Conservation (phyloP, 2,888 invertebrate species). For the Caenorhabditis parvicauda region DNA sequence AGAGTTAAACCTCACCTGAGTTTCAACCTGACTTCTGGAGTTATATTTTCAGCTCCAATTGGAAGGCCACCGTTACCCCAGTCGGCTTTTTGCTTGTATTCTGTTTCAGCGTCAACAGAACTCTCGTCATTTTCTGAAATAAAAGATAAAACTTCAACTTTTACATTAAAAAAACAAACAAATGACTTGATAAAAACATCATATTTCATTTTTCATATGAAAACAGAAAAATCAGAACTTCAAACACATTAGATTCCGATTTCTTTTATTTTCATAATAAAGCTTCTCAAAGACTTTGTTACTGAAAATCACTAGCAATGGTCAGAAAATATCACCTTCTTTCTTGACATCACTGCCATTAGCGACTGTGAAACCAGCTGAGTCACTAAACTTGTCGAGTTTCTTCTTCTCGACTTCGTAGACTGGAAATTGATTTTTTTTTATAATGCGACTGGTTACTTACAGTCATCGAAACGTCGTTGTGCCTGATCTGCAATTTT, state of each 20-base stretch:
- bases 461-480: constrained; percentile 71
- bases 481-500: constrained; percentile 89
- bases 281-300: too few species aligned
- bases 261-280: too few species aligned
- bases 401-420: constrained; percentile 35
- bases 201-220: too few species aligned
- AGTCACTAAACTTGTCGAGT: constrained; percentile 17
- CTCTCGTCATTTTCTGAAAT: background rate
- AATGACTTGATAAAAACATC: too few species aligned
- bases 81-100: constrained; percentile 8
- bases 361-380: constrained; percentile 16
- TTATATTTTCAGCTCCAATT: constrained; percentile 34
- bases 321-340: constrained; percentile 11
- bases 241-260: too few species aligned
- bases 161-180: too few species aligned
- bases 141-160: too few species aligned
- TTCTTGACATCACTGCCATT: constrained; percentile 7
- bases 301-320: too few species aligned
- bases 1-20: constrained; percentile 27
- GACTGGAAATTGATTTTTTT: constrained; percentile 7
- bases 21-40: constrained; percentile 31
- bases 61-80: constrained; percentile 64
- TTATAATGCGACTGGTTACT: constrained; percentile 11
- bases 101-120: constrained; percentile 5
- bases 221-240: too few species aligned